Evolutionary conservation across 2,888 invertebrate species (phyloP).

Genomic region (Ophion obscuratus): DNA sequence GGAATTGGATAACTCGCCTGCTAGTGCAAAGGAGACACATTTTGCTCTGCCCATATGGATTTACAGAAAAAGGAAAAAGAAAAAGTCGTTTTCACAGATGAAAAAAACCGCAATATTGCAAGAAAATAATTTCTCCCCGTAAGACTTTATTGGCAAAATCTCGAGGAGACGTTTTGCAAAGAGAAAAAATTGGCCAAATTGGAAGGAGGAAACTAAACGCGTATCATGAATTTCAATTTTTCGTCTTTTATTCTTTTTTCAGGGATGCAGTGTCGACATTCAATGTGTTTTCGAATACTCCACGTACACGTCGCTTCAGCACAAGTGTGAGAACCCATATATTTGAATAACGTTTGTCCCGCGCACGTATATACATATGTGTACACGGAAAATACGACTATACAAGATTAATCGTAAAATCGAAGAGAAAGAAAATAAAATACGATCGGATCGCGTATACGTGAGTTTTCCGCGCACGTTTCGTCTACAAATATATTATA

Average conservation of each 20-base stretch:
- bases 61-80: neutral
- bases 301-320: slow-evolving; percentile 93
- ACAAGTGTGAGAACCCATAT: slow-evolving; percentile 90
- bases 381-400: too few relatives aligned
- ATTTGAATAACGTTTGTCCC: neutral
- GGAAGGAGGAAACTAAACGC: neutral
- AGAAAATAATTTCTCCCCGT: neutral
- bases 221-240: slow-evolving; percentile 21
- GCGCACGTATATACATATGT: neutral
- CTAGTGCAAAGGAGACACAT: neutral
- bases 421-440: neutral
- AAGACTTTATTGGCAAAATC: neutral
- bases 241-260: slow-evolving; percentile 76
- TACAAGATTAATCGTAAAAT: neutral
- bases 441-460: too few relatives aligned
- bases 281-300: slow-evolving; percentile 89
- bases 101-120: neutral
- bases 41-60: neutral
- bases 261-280: slow-evolving; percentile 89
- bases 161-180: too few relatives aligned
- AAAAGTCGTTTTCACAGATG: neutral
- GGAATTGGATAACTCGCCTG: neutral
- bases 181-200: too few relatives aligned
- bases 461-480: too few relatives aligned
- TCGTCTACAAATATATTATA: too few relatives aligned